Evolutionary conservation across 1,140 invertebrate species (phyloP), one percentile per base, ranked within the genome.

Genomic region (Sesamia nonagrioides): DNA sequence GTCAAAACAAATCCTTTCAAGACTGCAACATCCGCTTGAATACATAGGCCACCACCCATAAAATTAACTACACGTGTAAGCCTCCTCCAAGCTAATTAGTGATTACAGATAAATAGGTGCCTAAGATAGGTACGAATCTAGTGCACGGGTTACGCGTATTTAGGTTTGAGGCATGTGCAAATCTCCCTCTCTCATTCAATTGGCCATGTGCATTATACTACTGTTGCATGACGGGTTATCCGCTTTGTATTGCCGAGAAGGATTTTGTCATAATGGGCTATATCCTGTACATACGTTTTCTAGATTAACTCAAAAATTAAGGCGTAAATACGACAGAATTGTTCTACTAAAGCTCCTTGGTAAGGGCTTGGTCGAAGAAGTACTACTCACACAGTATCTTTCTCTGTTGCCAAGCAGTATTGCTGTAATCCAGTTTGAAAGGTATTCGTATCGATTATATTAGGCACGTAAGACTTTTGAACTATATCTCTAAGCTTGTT

Each of bases 151-250:
- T 42, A 40, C 37, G 61, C 9, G 37, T 66, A 66, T 66, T 66
- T 66, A 66, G 61, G 37, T 37, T 21, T 42, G 37, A 11, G 61
- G 61, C 37, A 66, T 42, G 75, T 66, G 45, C 48, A 50, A 74
- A 42, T 76, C 18, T 79, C 40, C 61, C 45, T 40, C 27, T 27
- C 48, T 56, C 54, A 52, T 11, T 72, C 52, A 75, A 69, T 48
- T 76, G 68, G 15, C 52, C 45, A 11, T 33, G 69, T 79, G 35
- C 63, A 42, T 21, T 45, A 75, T 45, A 60, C 17, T 42, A 40
- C 60, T 50, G 66, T 18, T 69, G 66, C 66, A 69, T 69, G 66
- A 69, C 50, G 42, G 60, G 66, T 27, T 69, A 69, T 69, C 66
- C 66, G 66, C 66, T 69, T 33, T n/a, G 21, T 50, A 33, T 63